A percentile compares a stretch with the other conserved stretches of the same genome.
Conservation (phyloP, 1,140 invertebrate species). For the Goniozus legneri region DNA sequence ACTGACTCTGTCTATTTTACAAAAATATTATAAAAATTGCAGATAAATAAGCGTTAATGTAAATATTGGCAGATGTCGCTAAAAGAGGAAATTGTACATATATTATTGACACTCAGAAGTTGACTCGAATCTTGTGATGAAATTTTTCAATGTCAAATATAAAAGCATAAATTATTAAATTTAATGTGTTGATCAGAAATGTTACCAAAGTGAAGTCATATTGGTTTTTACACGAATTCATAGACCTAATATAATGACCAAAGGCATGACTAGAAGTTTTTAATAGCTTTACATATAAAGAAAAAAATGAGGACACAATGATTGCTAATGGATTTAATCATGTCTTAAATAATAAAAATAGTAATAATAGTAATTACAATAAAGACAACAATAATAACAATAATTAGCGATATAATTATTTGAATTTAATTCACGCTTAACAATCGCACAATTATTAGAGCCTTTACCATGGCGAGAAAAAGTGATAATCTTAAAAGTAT, state of each 20-base stretch:
- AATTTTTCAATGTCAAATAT: neutral
- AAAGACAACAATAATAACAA: constrained; percentile 18
- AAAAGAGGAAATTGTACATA: constrained; percentile 7
- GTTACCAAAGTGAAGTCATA: constrained; percentile 42
- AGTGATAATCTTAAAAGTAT: constrained; percentile 62
- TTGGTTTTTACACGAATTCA: constrained; percentile 30
- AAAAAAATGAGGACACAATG: constrained; percentile 5
- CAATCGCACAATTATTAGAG: constrained; percentile 21
- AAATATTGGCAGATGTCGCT: constrained; percentile 8
- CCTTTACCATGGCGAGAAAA: constrained; percentile 47
- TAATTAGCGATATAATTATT: neutral
- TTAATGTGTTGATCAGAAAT: constrained; percentile 18
- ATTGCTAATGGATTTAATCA: constrained; percentile 16
- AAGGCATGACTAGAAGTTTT: constrained; percentile 24
- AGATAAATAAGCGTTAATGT: constrained; percentile 6
- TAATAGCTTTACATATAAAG: constrained; percentile 13
- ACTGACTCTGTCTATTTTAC: neutral
- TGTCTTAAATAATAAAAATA: constrained; percentile 30
- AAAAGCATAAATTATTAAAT: constrained; percentile 22
- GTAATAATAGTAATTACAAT: neutral
- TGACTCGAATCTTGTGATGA: too few relatives aligned
- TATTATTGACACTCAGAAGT: neutral
- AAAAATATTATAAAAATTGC: constrained; percentile 1
- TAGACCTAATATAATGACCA: constrained; percentile 37
- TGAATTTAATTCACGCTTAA: constrained; percentile 30